A percentile compares a stretch with the other conserved stretches of the same genome.
These are phyloP conservation scores for Chrysopilus asiliformis DNA, from an alignment of 2,888 invertebrate genomes.

Conservation along the genomic window DNA sequence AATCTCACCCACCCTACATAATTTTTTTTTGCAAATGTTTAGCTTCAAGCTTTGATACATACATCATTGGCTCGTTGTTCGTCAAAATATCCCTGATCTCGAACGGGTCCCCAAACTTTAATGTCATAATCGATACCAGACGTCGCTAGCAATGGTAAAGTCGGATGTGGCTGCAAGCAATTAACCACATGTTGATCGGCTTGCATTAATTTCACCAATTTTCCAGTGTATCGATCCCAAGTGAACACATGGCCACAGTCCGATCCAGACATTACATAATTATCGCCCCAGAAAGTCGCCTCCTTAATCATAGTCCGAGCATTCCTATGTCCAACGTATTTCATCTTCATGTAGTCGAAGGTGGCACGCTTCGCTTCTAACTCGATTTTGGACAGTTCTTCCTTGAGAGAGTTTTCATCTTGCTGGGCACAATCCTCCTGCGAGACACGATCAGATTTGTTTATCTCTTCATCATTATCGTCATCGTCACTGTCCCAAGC, in stretches of 20 bases:
- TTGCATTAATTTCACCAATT: constrained; percentile 58
- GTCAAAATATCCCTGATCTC: constrained; percentile 47
- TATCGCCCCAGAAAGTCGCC: constrained; percentile 70
- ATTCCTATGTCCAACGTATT: constrained; percentile 67
- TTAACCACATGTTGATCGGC: constrained; percentile 76
- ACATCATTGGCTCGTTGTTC: constrained; percentile 40
- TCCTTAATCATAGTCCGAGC: constrained; percentile 73
- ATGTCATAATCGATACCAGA: constrained; percentile 84
- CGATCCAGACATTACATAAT: constrained; percentile 73
- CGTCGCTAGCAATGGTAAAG: constrained; percentile 58
- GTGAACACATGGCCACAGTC: constrained; percentile 80
- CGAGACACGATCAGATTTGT: too few species aligned
- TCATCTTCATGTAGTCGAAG: constrained; percentile 44
- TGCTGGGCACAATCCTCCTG: constrained; percentile 14
- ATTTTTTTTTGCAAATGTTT: neutral
- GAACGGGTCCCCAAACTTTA: constrained; percentile 68
- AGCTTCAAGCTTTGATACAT: neutral
- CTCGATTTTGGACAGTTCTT: constrained; percentile 23
- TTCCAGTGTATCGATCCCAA: constrained; percentile 59
- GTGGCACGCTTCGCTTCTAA: constrained; percentile 20
- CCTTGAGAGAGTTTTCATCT: constrained; percentile 18
- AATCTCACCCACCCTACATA: too few species aligned
- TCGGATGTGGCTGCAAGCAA: constrained; percentile 73
- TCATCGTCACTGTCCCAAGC: constrained; percentile 6
- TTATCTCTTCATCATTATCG: constrained; percentile 10